Evolutionary conservation across 2,113 vertebrate genomes (phyloP).

Genomic region (Irena cyanogastra): DNA sequence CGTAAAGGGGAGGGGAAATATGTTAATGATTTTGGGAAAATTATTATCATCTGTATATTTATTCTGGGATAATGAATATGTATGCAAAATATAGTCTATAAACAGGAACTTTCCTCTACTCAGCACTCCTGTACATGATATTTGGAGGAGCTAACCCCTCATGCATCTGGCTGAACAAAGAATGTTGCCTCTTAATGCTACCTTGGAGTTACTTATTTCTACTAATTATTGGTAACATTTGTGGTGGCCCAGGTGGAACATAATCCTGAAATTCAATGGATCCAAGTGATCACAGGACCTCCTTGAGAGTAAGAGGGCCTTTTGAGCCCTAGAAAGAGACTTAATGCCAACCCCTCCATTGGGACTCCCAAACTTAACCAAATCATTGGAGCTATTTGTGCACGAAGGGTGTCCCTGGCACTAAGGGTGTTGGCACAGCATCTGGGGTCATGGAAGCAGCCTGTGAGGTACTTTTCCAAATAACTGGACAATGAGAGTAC

Average conservation of each 20-base stretch:
- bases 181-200: neutral
- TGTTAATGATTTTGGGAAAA: neutral
- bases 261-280: neutral
- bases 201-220: neutral
- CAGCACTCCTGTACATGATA: neutral
- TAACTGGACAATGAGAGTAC: neutral
- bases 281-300: neutral
- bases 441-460: neutral
- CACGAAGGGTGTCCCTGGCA: neutral
- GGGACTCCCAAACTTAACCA: neutral
- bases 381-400: neutral
- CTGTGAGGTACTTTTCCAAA: neutral
- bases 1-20: neutral
- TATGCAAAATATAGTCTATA: neutral
- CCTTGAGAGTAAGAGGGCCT: neutral
- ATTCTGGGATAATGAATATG: neutral
- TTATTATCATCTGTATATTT: neutral
- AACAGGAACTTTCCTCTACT: neutral
- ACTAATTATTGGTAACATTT: neutral
- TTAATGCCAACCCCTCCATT: neutral
- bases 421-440: neutral
- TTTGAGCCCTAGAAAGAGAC: neutral
- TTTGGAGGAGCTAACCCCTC: neutral
- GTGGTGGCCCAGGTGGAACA: neutral
- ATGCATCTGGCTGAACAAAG: neutral